Conservation (phyloP, 2,888 invertebrate genomes). For the Lymantria monacha region DNA sequence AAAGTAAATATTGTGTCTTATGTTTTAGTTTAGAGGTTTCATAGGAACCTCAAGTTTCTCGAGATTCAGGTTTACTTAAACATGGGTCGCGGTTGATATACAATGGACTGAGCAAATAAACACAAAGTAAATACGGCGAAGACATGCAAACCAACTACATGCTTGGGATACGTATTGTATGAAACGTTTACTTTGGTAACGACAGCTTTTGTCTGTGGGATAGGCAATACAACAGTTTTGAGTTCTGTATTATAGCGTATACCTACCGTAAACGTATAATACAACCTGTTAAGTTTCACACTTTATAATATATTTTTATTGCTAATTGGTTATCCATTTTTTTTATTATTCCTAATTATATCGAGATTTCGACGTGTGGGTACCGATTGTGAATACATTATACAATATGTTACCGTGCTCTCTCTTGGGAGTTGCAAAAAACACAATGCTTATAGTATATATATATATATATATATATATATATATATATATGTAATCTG, state of each 20-base stretch:
- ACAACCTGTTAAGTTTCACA: constrained; percentile 1
- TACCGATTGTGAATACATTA: no score
- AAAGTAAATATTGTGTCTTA: constrained; percentile 18
- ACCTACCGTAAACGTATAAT: constrained; percentile 1
- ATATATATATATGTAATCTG: no score
- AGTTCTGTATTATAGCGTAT: constrained; percentile 4
- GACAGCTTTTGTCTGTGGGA: constrained; percentile 7
- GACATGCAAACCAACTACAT: not conserved
- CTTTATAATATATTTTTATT: constrained; percentile 4
- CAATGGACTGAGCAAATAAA: constrained; percentile 32
- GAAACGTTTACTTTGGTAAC: constrained; percentile 2
- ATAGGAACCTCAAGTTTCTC: constrained; percentile 21
- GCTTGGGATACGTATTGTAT: constrained; percentile 18
- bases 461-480: no score
- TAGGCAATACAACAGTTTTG: constrained; percentile 5
- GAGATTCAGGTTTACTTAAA: constrained; percentile 25
- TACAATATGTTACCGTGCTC: no score
- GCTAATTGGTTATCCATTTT: constrained; percentile 5
- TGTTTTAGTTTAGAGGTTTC: constrained; percentile 20
- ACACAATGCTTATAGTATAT: no score
- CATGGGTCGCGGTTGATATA: constrained; percentile 26
- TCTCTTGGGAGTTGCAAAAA: no score
- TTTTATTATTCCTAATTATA: no score
- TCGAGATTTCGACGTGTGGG: no score
- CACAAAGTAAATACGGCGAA: constrained; percentile 19